These are phyloP conservation scores for Sitta carolinensis DNA, from an alignment of 2,797 vertebrate species.

Conservation along the genomic window DNA sequence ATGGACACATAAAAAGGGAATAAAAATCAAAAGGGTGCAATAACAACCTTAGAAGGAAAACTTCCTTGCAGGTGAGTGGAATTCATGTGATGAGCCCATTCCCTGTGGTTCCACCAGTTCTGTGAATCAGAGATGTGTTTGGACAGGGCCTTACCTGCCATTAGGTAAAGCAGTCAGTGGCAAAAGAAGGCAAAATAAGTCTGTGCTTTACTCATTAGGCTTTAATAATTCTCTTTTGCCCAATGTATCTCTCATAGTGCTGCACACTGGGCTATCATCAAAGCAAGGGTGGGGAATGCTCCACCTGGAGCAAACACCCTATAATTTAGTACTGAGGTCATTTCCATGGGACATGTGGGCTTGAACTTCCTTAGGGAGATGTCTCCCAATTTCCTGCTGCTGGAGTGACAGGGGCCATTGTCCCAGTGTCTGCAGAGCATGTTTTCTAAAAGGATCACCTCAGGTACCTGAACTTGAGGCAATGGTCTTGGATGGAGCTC, in stretches of 20 bases:
- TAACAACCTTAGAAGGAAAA: background rate
- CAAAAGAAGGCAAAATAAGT: background rate
- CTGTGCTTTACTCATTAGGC: background rate
- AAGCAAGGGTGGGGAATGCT: constrained; percentile 27
- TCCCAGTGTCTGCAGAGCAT: background rate
- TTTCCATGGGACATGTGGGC: background rate
- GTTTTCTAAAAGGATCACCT: background rate
- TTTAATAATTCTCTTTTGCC: constrained; percentile 12
- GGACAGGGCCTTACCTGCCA: background rate
- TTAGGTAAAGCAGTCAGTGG: background rate
- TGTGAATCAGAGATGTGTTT: background rate
- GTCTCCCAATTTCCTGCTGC: background rate
- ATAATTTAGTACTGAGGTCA: constrained; percentile 22
- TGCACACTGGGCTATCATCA: constrained; percentile 13
- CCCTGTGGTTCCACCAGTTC: background rate
- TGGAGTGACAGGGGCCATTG: background rate
- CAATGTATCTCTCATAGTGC: background rate
- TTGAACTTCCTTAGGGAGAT: background rate
- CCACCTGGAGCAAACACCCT: background rate
- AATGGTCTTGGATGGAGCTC: background rate
- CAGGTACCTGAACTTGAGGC: background rate
- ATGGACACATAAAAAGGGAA: background rate
- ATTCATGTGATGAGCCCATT: background rate
- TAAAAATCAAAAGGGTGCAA: background rate
- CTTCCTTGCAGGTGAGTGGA: background rate